A percentile compares a stretch with the other conserved stretches of the same genome.
phyloP scores from a whole-genome alignment of 2,888 invertebrate species.

The Cephus sareptanus region DNA sequence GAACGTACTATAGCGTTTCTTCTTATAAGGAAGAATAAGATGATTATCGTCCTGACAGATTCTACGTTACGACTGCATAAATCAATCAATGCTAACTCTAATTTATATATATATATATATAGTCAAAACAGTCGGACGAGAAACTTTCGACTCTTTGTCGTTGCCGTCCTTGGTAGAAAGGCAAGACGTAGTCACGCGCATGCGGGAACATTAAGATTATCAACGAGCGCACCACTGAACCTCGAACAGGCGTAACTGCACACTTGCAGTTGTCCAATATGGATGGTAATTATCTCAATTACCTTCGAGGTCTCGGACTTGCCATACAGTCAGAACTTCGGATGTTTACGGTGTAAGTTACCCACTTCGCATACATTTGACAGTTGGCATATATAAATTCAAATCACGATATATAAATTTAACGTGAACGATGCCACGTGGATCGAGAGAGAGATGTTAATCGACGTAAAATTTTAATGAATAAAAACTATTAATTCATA shows the following conservation, averaged over 20 bases:
- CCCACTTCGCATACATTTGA: background rate
- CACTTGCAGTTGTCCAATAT: constrained; percentile 13
- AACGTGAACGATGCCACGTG: no score
- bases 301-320: constrained; percentile 16
- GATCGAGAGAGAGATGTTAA: background rate
- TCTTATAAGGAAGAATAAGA: background rate
- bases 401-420: background rate
- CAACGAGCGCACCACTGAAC: constrained; percentile 1
- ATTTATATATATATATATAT: background rate
- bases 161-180: constrained; percentile 10
- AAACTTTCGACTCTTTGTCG: background rate
- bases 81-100: background rate
- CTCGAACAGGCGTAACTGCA: constrained; percentile 11
- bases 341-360: background rate
- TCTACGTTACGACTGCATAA: background rate
- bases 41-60: background rate
- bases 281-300: constrained; percentile 17
- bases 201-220: constrained; percentile 12
- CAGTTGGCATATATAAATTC: background rate
- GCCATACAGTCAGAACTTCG: background rate
- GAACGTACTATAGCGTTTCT: background rate
- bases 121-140: background rate
- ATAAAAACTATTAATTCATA: no score
- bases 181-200: constrained; percentile 10
- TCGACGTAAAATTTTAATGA: background rate